A percentile compares a stretch with the other conserved stretches of the same genome.
These are phyloP conservation scores for Hemibagrus guttatus DNA, from an alignment of 2,797 vertebrate genomes.

Conservation along the genomic window DNA sequence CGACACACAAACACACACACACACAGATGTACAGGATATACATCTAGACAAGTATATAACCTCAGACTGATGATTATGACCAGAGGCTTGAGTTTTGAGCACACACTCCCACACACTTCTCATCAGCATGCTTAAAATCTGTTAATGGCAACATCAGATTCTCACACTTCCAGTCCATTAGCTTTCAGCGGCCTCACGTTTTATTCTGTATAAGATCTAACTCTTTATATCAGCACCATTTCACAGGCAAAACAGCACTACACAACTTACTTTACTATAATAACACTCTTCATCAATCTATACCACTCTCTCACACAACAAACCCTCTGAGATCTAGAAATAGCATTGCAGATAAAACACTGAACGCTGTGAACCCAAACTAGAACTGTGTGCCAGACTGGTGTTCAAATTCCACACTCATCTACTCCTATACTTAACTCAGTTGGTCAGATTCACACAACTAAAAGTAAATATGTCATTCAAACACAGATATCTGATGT, in stretches of 20 bases:
- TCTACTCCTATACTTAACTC: background rate
- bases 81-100: background rate
- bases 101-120: conserved; percentile 11
- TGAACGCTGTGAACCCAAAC: background rate
- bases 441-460: background rate
- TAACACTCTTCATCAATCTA: background rate
- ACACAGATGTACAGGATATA: background rate
- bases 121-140: conserved; percentile 29
- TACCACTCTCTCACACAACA: background rate
- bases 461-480: background rate
- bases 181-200: background rate
- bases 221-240: conserved; percentile 14
- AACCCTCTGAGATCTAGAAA: background rate
- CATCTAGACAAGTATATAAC: background rate
- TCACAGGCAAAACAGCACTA: background rate
- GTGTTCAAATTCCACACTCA: background rate
- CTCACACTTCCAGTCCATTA: conserved; percentile 27
- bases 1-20: conserved; percentile 6
- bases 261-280: conserved; percentile 1
- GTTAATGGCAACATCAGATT: conserved; percentile 61
- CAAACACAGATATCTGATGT: background rate
- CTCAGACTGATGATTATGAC: background rate
- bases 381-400: background rate
- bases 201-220: conserved; percentile 25
- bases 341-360: background rate